Evolutionary conservation across 1,140 invertebrate species (phyloP), one percentile per base, ranked within the genome.

Genomic region (Penaeus japonicus): DNA sequence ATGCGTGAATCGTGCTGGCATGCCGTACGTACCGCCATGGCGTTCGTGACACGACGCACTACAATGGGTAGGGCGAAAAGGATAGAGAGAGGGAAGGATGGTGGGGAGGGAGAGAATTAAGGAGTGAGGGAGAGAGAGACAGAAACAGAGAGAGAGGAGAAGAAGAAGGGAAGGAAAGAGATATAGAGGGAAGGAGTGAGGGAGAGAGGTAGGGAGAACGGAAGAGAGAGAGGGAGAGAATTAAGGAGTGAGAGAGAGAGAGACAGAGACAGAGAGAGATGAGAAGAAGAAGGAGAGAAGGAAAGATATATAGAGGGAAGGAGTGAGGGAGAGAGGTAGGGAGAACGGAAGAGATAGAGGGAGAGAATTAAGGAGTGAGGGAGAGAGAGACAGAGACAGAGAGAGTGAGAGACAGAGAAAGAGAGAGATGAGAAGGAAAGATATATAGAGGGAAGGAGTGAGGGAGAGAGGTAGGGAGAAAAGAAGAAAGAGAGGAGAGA

Each of bases 361-460:
- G 32, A 30, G n/a, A 24, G 32, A 7, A n/a, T 12, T 12, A 24
- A n/a, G n/a, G n/a, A 24, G 32, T 12, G n/a, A 30, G 65, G 32
- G 65, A 73, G 65, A 73, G 65, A 73, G 65, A 73, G 65, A 73
- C n/a, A 73, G 65, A 73, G 65, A 73, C n/a, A 73, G 65, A 73
- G n/a, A 15, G 65, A 73, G 10, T 12, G 65, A 73, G 65, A n/a
- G 65, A 73, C n/a, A 73, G 65, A n/a, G 10, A 15, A 24, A 73
- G 65, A n/a, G 65, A 73, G 65, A 73, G 65, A 73, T 10, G n/a
- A n/a, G n/a, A n/a, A n/a, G 32, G n/a, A n/a, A 7, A 73, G 65
- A 73, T 10, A n/a, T 22, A 73, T 22, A n/a, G 65, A 73, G 65
- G n/a, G n/a, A 73, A 30, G 32, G 65, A 73, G 65, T 15, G 7